Evolutionary conservation across 1,140 invertebrate genomes (phyloP).

Genomic region (Forficula auricularia): DNA sequence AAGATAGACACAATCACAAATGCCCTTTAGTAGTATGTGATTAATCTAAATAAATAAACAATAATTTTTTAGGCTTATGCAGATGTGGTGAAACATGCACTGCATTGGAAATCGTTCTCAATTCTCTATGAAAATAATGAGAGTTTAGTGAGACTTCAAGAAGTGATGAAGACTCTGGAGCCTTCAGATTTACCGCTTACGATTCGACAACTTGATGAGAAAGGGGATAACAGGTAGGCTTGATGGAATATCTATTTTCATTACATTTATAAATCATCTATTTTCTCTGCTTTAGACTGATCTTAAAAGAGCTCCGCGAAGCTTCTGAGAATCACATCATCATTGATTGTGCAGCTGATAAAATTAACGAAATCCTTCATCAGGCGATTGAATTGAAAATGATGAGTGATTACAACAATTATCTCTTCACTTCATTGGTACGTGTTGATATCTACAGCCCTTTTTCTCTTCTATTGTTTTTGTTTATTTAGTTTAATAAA

Average conservation of each 20-base stretch:
- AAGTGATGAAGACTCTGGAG: constrained; percentile 29
- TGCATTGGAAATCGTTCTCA: constrained; percentile 30
- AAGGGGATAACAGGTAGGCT: constrained; percentile 7
- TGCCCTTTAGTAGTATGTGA: too few relatives aligned
- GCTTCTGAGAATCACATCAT: constrained; percentile 28
- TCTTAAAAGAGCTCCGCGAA: constrained; percentile 28
- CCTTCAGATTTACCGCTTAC: constrained; percentile 17
- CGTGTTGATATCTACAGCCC: too few relatives aligned
- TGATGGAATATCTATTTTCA: too few relatives aligned
- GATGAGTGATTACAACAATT: constrained; percentile 24
- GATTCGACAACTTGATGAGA: constrained; percentile 22
- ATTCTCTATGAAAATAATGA: constrained; percentile 34
- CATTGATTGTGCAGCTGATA: constrained; percentile 28
- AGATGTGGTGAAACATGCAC: constrained; percentile 25
- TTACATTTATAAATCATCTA: too few relatives aligned
- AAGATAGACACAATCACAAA: too few relatives aligned
- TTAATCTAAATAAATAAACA: too few relatives aligned
- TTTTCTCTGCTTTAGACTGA: too few relatives aligned
- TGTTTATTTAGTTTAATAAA: too few relatives aligned
- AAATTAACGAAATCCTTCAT: constrained; percentile 22
- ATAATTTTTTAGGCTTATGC: constrained; percentile 24
- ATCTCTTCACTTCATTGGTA: constrained; percentile 27
- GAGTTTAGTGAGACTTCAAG: constrained; percentile 32
- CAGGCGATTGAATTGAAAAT: constrained; percentile 31
- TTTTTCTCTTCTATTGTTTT: too few relatives aligned